Evolutionary conservation across 2,113 vertebrate genomes (phyloP).

Genomic region (Gambusia holbrooki): DNA sequence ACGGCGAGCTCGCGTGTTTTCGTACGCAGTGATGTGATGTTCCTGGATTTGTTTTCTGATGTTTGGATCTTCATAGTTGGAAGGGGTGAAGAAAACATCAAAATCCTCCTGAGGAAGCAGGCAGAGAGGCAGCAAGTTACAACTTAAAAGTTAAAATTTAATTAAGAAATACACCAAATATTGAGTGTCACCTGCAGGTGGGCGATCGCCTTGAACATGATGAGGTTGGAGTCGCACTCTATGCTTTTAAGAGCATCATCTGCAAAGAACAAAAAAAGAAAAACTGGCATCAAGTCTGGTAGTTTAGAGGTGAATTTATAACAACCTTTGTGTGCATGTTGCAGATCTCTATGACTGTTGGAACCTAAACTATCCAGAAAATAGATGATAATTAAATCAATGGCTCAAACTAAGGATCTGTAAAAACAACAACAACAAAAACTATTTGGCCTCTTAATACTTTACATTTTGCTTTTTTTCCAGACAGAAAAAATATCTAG

Average conservation of each 20-base stretch:
- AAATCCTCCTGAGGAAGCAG: slow-evolving; percentile 85
- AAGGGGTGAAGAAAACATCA: slow-evolving; percentile 86
- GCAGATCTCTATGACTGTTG: neutral
- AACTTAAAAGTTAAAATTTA: neutral
- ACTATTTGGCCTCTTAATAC: too few relatives aligned
- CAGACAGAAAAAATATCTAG: too few relatives aligned
- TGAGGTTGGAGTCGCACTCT: slow-evolving; percentile 82
- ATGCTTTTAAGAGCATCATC: slow-evolving; percentile 85
- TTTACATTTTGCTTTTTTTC: too few relatives aligned
- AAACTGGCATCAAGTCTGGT: neutral
- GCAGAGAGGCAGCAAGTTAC: neutral
- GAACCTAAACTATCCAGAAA: neutral
- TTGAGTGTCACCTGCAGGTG: slow-evolving; percentile 84
- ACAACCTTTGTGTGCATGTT: neutral
- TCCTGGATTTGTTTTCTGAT: slow-evolving; percentile 83
- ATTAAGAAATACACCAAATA: neutral
- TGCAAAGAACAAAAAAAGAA: slow-evolving; percentile 56
- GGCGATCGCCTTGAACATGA: slow-evolving; percentile 85
- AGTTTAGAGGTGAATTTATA: neutral
- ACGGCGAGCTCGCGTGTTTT: slow-evolving; percentile 65
- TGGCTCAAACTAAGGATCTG: too few relatives aligned
- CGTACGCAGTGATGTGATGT: slow-evolving; percentile 83
- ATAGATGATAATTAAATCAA: too few relatives aligned
- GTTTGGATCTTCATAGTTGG: slow-evolving; percentile 82
- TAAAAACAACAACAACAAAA: too few relatives aligned